A percentile compares a stretch with the other conserved stretches of the same genome.
Conservation (phyloP, 2,797 vertebrate species). For the Sciurus carolinensis region DNA sequence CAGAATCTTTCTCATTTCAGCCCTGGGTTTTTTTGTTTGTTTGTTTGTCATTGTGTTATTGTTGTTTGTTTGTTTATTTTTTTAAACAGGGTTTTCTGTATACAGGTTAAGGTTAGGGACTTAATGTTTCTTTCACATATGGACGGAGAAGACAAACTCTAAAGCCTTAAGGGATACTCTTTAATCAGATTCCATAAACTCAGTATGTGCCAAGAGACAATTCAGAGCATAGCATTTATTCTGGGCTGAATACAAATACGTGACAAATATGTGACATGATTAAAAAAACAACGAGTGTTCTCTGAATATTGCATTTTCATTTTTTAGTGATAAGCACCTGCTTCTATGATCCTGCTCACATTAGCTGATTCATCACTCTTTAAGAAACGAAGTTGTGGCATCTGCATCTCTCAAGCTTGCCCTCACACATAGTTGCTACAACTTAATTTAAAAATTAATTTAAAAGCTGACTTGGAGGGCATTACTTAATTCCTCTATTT, state of each 20-base stretch:
- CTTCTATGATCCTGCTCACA: background rate
- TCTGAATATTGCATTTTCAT: background rate
- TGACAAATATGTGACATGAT: background rate
- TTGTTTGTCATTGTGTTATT: too few relatives aligned
- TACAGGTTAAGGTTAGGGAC: conserved; percentile 18
- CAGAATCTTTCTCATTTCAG: conserved; percentile 17
- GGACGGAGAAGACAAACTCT: conserved; percentile 26
- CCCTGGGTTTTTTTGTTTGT: background rate
- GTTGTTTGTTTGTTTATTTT: background rate
- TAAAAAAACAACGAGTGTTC: background rate
- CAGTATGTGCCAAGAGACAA: background rate
- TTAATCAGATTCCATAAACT: conserved; percentile 27
- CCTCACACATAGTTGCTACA: background rate
- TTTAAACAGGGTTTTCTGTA: background rate
- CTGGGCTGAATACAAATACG: background rate
- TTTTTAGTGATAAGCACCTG: background rate
- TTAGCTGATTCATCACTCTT: background rate
- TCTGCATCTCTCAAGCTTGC: background rate
- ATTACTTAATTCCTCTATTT: background rate
- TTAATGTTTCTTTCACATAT: conserved; percentile 47
- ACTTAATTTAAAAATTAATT: background rate
- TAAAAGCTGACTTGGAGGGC: background rate
- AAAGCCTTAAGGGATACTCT: background rate
- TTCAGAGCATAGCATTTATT: background rate
- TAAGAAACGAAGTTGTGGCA: background rate